These are phyloP conservation scores for Eutrigla gurnardus DNA, from an alignment of 2,797 vertebrate genomes.

Conservation along the genomic window DNA sequence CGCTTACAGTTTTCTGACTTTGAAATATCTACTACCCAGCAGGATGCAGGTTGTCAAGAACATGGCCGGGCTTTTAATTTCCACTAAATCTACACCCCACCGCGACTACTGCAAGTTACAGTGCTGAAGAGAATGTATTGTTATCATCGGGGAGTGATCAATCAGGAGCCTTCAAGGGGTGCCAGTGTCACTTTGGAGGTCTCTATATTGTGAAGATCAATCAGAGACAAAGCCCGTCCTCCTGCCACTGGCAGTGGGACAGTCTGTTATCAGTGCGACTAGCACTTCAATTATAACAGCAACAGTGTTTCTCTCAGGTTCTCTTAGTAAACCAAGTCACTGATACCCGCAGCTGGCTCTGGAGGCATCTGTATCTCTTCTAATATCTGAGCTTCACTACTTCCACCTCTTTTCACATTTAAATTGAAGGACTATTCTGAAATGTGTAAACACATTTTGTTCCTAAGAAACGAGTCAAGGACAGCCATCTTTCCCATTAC, in stretches of 20 bases:
- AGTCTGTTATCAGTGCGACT: conserved; percentile 61
- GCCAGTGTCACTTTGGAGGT: conserved; percentile 42
- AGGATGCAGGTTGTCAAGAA: conserved; percentile 44
- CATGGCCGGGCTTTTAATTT: conserved; percentile 55
- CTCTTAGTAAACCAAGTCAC: conserved; percentile 58
- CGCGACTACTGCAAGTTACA: conserved; percentile 30
- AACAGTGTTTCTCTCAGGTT: conserved; percentile 38
- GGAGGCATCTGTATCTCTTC: conserved; percentile 30
- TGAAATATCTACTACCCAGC: conserved; percentile 48
- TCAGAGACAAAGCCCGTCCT: conserved; percentile 63
- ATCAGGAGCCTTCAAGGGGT: conserved; percentile 50
- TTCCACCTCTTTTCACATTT: neutral
- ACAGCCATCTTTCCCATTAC: neutral
- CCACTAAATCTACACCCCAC: conserved; percentile 37
- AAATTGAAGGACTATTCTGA: neutral
- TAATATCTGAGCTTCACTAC: neutral
- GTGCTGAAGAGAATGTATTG: conserved; percentile 37
- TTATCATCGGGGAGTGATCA: conserved; percentile 56
- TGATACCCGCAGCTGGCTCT: conserved; percentile 46
- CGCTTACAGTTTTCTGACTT: conserved; percentile 45
- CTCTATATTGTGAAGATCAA: conserved; percentile 58
- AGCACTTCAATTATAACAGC: conserved; percentile 69
- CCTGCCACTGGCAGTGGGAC: conserved; percentile 47
- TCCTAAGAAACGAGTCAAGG: neutral
- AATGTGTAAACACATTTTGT: neutral